These are phyloP conservation scores for Phrynocephalus versicolor DNA, from an alignment of 2,113 vertebrate species.

Conservation along the genomic window DNA sequence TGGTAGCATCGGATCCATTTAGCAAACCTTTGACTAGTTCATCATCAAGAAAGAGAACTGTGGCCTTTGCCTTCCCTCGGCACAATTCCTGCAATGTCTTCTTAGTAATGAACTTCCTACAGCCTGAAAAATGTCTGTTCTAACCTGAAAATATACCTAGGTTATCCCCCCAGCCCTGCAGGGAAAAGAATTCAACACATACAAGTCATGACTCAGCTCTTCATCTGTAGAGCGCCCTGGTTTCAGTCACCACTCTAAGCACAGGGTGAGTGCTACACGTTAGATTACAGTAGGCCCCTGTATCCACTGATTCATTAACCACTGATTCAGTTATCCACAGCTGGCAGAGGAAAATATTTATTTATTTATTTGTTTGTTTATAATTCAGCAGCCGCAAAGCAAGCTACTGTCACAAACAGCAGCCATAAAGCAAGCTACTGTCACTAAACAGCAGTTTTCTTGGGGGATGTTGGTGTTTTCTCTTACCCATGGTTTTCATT, in stretches of 20 bases:
- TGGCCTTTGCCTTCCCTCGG: neutral
- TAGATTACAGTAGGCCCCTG: neutral
- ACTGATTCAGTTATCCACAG: no score
- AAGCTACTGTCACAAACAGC: no score
- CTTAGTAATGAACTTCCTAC: neutral
- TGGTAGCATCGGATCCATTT: neutral
- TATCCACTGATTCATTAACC: no score
- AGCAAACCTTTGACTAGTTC: slow-evolving; percentile 28
- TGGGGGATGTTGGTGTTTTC: no score
- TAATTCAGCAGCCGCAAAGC: no score
- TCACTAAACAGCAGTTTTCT: no score
- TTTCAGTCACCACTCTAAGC: neutral
- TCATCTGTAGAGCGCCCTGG: neutral
- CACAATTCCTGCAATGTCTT: neutral
- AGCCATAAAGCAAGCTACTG: no score
- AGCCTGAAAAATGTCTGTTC: neutral
- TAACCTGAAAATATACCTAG: neutral
- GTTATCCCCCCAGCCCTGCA: neutral
- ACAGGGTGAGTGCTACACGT: neutral
- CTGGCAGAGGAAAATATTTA: no score
- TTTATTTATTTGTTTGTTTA: no score
- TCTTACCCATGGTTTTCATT: no score
- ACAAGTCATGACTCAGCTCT: neutral
- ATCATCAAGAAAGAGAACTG: neutral
- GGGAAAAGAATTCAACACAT: neutral